Conservation (phyloP, 2,797 vertebrate species). For the Sebastes trivittatus region DNA sequence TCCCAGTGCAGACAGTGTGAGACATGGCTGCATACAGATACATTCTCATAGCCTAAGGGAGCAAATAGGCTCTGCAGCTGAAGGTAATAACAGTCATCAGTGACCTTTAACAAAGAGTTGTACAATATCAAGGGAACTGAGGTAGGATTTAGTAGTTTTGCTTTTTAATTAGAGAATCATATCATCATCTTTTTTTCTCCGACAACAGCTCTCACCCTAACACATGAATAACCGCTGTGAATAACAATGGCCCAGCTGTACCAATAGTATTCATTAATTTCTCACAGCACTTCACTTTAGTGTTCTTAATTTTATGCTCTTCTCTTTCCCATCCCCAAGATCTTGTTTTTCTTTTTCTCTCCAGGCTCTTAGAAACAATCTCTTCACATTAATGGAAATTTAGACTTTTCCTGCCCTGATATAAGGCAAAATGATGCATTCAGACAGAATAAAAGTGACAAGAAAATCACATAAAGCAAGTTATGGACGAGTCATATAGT, state of each 20-base stretch:
- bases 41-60: background rate
- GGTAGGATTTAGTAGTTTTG: background rate
- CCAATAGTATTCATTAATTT: constrained; percentile 6
- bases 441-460: background rate
- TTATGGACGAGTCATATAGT: background rate
- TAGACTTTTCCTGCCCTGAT: background rate
- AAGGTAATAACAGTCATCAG: constrained; percentile 1
- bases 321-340: background rate
- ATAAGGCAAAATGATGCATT: background rate
- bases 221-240: background rate
- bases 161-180: constrained; percentile 29
- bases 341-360: background rate
- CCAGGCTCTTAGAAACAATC: background rate
- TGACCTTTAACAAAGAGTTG: constrained; percentile 39
- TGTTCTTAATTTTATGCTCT: background rate
- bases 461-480: background rate
- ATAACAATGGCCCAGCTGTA: background rate
- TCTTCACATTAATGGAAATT: background rate
- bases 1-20: background rate
- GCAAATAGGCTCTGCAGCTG: background rate
- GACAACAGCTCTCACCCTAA: background rate
- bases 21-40: background rate
- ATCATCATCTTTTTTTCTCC: background rate
- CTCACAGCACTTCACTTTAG: background rate
- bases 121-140: background rate